Evolutionary conservation across 2,797 vertebrate species (phyloP), one percentile per base, ranked within the genome.

Genomic region (Acanthornis magna): DNA sequence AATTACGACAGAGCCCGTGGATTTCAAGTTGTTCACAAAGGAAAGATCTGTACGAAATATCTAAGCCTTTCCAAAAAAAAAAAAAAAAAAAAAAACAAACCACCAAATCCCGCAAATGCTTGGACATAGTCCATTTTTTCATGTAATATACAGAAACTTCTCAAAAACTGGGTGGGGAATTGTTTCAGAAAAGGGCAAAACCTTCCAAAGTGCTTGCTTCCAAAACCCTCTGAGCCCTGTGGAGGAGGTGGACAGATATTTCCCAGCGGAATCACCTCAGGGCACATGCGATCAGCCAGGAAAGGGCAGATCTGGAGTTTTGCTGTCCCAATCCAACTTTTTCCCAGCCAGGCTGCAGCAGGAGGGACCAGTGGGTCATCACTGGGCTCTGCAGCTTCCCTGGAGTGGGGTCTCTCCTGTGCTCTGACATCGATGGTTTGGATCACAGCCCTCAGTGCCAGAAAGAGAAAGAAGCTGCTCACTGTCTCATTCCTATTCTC

Each of bases 381-480:
- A 1, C 34, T 47, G 55, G 40, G 73, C 48, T 73, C 16, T n/a
- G 81, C 57, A 85, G 40, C 53, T 30, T 73, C 80, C 76, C 36
- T 60, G 45, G 18, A 34, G 30, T 7, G 16, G 63, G 67, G 26
- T 76, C 50, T 51, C 36, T 78, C 79, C 57, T 50, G 48, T 4
- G 0, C 83, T 73, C 79, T 1, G 0, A 4, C 32, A 73, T 23
- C 4, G 11, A 68, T 0, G 0, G 11, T 57, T 91, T 88, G 71
- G 76, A 88, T 73, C 27, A 0, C 73, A 95, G 83, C 63, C 53
- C 77, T 76, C 38, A 10, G 45, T 73, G 88, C 48, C 93, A 94
- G 77, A 73, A 82, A 67, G 85, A 85, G 63, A 94, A 96, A 96
- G 94, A 93, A 88, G 89, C 83, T 90, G 91, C 93, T 94, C 70